Percentiles rank a stretch among this genome's conserved stretches.
phyloP scores from a whole-genome alignment of 2,888 invertebrate genomes.

The Elysia crispata region DNA sequence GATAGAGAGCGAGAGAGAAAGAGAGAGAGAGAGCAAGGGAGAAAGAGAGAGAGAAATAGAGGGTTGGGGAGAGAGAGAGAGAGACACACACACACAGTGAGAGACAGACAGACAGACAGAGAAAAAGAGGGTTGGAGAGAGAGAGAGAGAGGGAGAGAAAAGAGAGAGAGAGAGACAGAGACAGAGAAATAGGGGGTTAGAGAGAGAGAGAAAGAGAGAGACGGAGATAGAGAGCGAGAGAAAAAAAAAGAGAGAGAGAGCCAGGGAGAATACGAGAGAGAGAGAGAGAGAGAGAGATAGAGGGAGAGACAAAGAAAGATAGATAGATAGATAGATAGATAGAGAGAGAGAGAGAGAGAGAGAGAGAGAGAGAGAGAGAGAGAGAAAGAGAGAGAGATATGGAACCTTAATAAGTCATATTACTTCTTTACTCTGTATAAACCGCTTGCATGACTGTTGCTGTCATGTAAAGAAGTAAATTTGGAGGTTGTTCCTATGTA shows the following conservation, averaged over 20 bases:
- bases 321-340: background rate
- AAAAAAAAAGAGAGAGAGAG: background rate
- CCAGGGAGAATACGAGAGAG: background rate
- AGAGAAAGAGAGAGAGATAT: background rate
- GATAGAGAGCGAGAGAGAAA: background rate
- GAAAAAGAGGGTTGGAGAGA: too few species aligned
- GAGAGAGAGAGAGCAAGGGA: background rate
- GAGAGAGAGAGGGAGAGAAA: background rate
- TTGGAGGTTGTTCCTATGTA: too few species aligned
- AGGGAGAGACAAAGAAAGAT: background rate
- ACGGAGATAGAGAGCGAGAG: background rate
- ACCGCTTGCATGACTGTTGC: too few species aligned
- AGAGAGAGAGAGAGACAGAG: background rate
- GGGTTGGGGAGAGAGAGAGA: constrained; percentile 4
- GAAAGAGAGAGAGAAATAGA: constrained; percentile 10
- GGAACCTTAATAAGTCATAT: too few species aligned
- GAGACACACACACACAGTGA: constrained; percentile 24
- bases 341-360: constrained; percentile 12
- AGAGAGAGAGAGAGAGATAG: constrained; percentile 11
- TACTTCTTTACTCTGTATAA: too few species aligned
- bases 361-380: constrained; percentile 12
- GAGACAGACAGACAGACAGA: background rate
- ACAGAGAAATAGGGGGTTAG: background rate
- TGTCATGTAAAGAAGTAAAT: too few species aligned
- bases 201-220: background rate